Conservation (phyloP, 2,113 vertebrate species). For the Corydoras maculifer region DNA sequence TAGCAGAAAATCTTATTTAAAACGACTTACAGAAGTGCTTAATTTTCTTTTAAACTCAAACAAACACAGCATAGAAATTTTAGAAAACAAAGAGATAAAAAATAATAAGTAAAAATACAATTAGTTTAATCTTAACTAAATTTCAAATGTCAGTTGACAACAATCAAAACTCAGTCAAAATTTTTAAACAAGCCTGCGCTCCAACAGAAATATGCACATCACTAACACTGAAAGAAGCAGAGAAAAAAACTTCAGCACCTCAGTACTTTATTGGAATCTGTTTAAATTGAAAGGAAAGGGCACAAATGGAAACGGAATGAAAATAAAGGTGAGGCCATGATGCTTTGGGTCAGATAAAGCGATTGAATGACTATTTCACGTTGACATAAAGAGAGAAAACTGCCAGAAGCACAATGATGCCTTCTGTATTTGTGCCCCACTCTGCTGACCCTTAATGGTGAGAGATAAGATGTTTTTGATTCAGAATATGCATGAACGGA, state of each 20-base stretch:
- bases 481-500: slow-evolving; percentile 39
- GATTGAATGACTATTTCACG: slow-evolving; percentile 30
- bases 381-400: slow-evolving; percentile 47
- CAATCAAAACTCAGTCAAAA: no score
- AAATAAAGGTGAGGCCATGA: slow-evolving; percentile 17
- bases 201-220: no score
- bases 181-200: no score
- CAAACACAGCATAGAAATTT: no score
- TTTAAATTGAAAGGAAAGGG: slow-evolving; percentile 67
- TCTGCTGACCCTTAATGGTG: slow-evolving; percentile 24
- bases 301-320: slow-evolving; percentile 40
- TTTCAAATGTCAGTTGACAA: no score
- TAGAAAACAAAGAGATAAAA: no score
- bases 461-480: slow-evolving; percentile 31
- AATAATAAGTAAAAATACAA: no score
- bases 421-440: slow-evolving; percentile 26
- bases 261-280: slow-evolving; percentile 51
- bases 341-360: slow-evolving; percentile 22
- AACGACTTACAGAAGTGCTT: no score
- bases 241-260: slow-evolving; percentile 56
- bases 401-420: slow-evolving; percentile 40
- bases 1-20: no score
- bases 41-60: no score
- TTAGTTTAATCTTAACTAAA: no score
- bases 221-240: slow-evolving; percentile 41